phyloP scores from a whole-genome alignment of 2,888 invertebrate genomes.

The Glaucopsyche alexis region DNA sequence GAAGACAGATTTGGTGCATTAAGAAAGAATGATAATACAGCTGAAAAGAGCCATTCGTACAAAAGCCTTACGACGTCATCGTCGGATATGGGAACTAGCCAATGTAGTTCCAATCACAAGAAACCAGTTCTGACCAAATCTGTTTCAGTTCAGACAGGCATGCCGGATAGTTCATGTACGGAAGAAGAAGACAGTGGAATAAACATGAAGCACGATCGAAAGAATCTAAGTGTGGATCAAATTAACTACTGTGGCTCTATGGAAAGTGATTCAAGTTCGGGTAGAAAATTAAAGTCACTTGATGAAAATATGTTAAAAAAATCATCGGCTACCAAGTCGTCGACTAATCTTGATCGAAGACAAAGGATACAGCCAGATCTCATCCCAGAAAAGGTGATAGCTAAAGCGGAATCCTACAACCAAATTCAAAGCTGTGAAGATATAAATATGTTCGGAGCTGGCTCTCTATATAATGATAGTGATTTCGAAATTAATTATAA shows the following conservation, averaged over 20 bases:
- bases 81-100: slow-evolving; percentile 76
- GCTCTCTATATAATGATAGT: slow-evolving; percentile 78
- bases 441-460: slow-evolving; percentile 77
- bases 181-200: slow-evolving; percentile 69
- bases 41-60: slow-evolving; percentile 75
- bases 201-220: slow-evolving; percentile 72
- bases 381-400: slow-evolving; percentile 74
- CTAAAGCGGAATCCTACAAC: slow-evolving; percentile 74
- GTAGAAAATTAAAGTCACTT: slow-evolving; percentile 70
- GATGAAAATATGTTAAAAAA: slow-evolving; percentile 76
- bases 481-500: slow-evolving; percentile 77
- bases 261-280: slow-evolving; percentile 75
- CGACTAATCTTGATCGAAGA: slow-evolving; percentile 70
- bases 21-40: slow-evolving; percentile 68
- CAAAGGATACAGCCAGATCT: slow-evolving; percentile 77
- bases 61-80: slow-evolving; percentile 77
- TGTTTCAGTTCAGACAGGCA: slow-evolving; percentile 76
- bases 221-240: slow-evolving; percentile 75
- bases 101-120: slow-evolving; percentile 72
- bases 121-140: slow-evolving; percentile 75
- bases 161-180: slow-evolving; percentile 65
- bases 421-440: slow-evolving; percentile 78
- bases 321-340: slow-evolving; percentile 68
- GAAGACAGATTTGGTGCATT: slow-evolving; percentile 83
- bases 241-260: slow-evolving; percentile 77